These are phyloP conservation scores for Eupsilia transversa DNA, from an alignment of 2,888 invertebrate species.

Conservation along the genomic window DNA sequence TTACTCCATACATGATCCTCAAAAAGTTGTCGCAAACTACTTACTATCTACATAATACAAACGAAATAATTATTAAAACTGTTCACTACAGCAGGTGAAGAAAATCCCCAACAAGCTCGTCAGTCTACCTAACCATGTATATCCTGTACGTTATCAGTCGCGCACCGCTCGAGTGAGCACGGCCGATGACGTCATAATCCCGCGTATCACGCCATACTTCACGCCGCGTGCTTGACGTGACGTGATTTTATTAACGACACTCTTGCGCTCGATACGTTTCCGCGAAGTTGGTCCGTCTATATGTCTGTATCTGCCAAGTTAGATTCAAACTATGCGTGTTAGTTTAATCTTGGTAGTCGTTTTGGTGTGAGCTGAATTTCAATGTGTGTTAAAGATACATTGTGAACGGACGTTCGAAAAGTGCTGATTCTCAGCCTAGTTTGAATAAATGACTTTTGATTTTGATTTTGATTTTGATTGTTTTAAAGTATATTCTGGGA, in stretches of 20 bases:
- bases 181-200: slow-evolving; percentile 83
- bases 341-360: slow-evolving; percentile 28
- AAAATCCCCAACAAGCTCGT: background rate
- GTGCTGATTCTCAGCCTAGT: too few relatives aligned
- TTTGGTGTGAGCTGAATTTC: slow-evolving; percentile 25
- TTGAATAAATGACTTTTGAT: too few relatives aligned
- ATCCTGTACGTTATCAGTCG: slow-evolving; percentile 73
- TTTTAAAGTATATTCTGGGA: background rate
- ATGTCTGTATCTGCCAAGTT: slow-evolving; percentile 48
- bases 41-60: too few relatives aligned
- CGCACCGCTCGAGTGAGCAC: slow-evolving; percentile 79
- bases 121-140: slow-evolving; percentile 53
- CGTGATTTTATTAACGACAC: slow-evolving; percentile 77
- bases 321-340: slow-evolving; percentile 23
- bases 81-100: too few relatives aligned
- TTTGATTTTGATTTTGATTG: too few relatives aligned
- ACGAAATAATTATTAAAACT: too few relatives aligned
- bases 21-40: background rate
- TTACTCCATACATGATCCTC: background rate
- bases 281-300: slow-evolving; percentile 37
- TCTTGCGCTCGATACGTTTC: slow-evolving; percentile 48
- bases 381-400: slow-evolving; percentile 1
- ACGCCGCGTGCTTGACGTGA: slow-evolving; percentile 71
- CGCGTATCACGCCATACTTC: slow-evolving; percentile 73
- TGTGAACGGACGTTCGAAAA: too few relatives aligned